Evolutionary conservation across 2,113 vertebrate genomes (phyloP).

Genomic region (Ammospiza nelsoni): DNA sequence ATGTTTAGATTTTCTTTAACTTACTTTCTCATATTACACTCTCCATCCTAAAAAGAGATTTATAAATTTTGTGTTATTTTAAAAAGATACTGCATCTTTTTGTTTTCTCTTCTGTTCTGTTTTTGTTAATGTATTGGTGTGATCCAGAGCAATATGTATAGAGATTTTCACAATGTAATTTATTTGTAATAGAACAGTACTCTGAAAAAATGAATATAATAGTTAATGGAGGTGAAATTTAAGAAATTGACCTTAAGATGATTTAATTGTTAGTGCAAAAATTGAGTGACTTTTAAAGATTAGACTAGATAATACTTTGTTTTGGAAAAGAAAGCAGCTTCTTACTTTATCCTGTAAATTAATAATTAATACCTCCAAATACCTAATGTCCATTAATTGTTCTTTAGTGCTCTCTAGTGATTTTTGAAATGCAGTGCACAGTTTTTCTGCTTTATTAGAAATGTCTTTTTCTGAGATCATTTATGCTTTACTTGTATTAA

Average conservation of each 20-base stretch:
- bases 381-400: slow-evolving; percentile 19
- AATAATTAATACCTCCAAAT: neutral
- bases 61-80: neutral
- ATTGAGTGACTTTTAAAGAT: neutral
- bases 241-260: neutral
- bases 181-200: neutral
- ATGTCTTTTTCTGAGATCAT: neutral
- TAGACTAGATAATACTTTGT: neutral
- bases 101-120: neutral
- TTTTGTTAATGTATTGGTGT: neutral
- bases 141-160: neutral
- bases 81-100: neutral
- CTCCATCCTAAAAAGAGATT: neutral
- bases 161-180: neutral
- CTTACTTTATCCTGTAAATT: neutral
- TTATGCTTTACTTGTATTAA: neutral
- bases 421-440: slow-evolving; percentile 21
- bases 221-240: neutral
- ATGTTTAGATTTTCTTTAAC: neutral
- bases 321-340: neutral
- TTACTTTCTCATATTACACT: neutral
- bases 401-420: slow-evolving; percentile 64
- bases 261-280: neutral
- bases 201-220: neutral
- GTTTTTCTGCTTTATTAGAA: neutral